A percentile compares a stretch with the other conserved stretches of the same genome.
Evolutionary conservation across 1,140 invertebrate genomes (phyloP).

Genomic region (Colletes latitarsis): DNA sequence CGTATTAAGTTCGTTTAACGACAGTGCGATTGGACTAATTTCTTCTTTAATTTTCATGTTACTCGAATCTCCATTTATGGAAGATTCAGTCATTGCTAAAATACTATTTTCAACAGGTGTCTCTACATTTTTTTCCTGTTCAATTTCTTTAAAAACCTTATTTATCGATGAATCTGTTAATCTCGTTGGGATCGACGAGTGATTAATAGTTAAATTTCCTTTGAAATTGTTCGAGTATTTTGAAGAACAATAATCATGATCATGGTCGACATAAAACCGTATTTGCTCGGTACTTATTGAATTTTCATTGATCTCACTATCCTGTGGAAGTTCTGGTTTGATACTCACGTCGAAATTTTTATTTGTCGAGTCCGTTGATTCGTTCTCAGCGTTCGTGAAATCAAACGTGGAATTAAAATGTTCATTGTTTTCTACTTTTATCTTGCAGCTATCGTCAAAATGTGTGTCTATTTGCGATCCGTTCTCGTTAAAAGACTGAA

Average conservation of each 20-base stretch:
- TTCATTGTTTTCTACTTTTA: slow-evolving; percentile 8
- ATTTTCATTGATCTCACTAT: not conserved
- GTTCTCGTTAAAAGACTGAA: not conserved
- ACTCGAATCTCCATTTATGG: not conserved
- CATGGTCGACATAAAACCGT: slow-evolving; percentile 33
- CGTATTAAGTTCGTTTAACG: slow-evolving; percentile 33
- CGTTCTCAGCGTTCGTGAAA: not conserved
- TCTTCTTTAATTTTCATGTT: not conserved
- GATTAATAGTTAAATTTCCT: slow-evolving; percentile 71
- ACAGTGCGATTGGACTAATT: not conserved
- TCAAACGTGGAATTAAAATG: not conserved
- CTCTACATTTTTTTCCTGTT: not conserved
- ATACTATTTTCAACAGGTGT: not conserved
- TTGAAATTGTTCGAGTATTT: slow-evolving; percentile 50
- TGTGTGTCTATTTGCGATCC: not conserved
- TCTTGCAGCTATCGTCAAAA: not conserved
- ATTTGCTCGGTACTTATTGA: not conserved
- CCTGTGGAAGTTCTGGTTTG: not conserved
- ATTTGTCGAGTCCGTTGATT: not conserved
- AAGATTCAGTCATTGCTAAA: not conserved
- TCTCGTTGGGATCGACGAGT: slow-evolving; percentile 23
- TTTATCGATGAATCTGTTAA: not conserved
- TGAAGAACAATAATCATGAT: slow-evolving; percentile 60
- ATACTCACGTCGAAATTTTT: not conserved
- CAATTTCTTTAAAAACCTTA: not conserved